These are phyloP conservation scores for Monochamus saltuarius DNA, from an alignment of 1,140 invertebrate genomes.

Conservation along the genomic window DNA sequence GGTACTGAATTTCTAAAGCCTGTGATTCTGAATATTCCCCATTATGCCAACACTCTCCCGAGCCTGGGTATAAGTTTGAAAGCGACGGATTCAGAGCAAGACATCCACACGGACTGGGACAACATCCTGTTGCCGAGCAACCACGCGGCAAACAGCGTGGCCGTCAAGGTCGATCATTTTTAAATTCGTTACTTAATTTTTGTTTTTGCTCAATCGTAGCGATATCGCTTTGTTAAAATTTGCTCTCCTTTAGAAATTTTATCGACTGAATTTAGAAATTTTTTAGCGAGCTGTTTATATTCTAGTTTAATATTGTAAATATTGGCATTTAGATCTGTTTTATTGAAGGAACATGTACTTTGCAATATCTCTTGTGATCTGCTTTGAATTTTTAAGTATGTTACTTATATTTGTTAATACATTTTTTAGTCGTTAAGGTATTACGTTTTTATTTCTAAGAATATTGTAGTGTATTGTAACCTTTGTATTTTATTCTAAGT, in stretches of 20 bases:
- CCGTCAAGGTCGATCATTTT: constrained; percentile 88
- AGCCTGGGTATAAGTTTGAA: constrained; percentile 73
- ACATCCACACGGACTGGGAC: constrained; percentile 70
- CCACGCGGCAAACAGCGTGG: constrained; percentile 80
- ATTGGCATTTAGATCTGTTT: constrained; percentile 2
- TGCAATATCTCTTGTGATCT: neutral
- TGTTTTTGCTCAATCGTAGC: constrained; percentile 1
- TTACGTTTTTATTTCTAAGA: constrained; percentile 10
- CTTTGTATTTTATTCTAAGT: neutral
- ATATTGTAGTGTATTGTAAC: neutral
- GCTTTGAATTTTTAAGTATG: constrained; percentile 1
- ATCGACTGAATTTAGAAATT: too few species aligned
- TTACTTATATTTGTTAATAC: constrained; percentile 11
- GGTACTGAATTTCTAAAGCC: constrained; percentile 81
- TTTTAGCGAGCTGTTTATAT: too few species aligned
- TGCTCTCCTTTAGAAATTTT: too few species aligned
- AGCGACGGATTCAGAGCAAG: constrained; percentile 75
- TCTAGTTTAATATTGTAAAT: neutral
- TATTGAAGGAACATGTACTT: too few species aligned
- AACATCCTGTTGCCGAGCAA: constrained; percentile 73
- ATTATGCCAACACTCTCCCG: constrained; percentile 71
- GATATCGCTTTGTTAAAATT: too few species aligned
- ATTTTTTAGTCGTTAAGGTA: constrained; percentile 12
- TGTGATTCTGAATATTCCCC: constrained; percentile 80
- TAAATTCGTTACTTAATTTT: constrained; percentile 51